Conservation (phyloP, 2,888 invertebrate species). For the Thecocarcelia acutangulata region DNA sequence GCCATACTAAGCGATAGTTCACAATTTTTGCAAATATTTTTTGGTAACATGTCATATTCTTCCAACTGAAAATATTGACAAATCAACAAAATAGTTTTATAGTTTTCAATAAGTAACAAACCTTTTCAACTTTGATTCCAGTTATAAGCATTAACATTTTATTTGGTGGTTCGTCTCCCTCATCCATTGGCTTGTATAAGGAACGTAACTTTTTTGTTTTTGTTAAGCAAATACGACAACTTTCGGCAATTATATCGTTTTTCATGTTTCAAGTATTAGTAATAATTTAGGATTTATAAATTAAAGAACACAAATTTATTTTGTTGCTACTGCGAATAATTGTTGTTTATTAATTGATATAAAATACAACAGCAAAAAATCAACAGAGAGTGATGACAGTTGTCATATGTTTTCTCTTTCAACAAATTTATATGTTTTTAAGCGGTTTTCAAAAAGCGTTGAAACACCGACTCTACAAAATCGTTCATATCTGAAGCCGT, state of each 20-base stretch:
- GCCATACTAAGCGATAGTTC: constrained; percentile 78
- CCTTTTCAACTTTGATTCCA: constrained; percentile 75
- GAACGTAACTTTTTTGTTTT: constrained; percentile 75
- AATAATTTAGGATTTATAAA: constrained; percentile 14
- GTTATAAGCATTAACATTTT: constrained; percentile 77
- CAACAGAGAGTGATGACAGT: constrained; percentile 29
- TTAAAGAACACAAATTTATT: neutral
- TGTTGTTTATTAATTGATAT: too few relatives aligned
- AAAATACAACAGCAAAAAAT: too few relatives aligned
- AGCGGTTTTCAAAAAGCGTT: too few relatives aligned
- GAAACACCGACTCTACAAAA: too few relatives aligned
- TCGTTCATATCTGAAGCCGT: too few relatives aligned
- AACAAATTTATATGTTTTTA: too few relatives aligned
- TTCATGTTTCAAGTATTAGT: constrained; percentile 47
- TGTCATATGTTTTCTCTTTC: constrained; percentile 19
- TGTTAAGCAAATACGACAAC: constrained; percentile 77
- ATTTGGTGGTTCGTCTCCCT: constrained; percentile 77
- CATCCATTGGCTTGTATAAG: constrained; percentile 75
- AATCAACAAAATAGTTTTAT: neutral
- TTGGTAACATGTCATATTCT: constrained; percentile 74
- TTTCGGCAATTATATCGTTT: constrained; percentile 73
- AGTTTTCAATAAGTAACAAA: constrained; percentile 44
- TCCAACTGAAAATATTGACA: constrained; percentile 50
- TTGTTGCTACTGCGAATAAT: neutral
- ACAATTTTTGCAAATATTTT: constrained; percentile 77